phyloP scores from a whole-genome alignment of 2,797 vertebrate species.

The Sebastes minor region DNA sequence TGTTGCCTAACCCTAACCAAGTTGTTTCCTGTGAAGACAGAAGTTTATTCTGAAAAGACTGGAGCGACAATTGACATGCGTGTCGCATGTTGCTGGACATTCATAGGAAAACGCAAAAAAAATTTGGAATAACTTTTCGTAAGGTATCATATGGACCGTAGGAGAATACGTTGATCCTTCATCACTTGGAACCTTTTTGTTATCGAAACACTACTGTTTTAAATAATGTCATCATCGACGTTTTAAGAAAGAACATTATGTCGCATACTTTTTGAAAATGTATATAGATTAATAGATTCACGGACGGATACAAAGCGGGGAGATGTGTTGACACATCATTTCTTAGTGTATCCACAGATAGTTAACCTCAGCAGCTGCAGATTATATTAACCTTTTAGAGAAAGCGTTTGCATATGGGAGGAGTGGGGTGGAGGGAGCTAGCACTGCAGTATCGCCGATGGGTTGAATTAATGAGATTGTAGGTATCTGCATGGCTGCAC shows the following conservation, averaged over 20 bases:
- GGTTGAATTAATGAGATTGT: constrained; percentile 82
- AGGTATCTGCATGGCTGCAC: constrained; percentile 82
- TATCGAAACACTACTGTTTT: background rate
- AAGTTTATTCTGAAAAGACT: too few species aligned
- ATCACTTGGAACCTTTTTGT: background rate
- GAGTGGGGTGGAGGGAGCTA: constrained; percentile 21
- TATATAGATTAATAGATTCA: background rate
- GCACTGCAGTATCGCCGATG: constrained; percentile 68
- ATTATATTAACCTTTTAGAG: constrained; percentile 80
- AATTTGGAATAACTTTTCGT: too few species aligned
- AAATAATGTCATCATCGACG: background rate
- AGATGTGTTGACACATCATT: constrained; percentile 59
- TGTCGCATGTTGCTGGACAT: too few species aligned
- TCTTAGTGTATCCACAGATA: constrained; percentile 51
- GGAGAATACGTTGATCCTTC: background rate
- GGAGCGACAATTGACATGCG: too few species aligned
- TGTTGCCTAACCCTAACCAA: too few species aligned
- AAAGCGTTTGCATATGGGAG: constrained; percentile 61
- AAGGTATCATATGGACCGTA: too few species aligned
- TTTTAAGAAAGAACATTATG: background rate
- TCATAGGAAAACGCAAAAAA: too few species aligned
- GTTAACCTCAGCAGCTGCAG: constrained; percentile 70
- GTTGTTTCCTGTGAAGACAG: too few species aligned
- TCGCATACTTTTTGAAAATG: background rate
- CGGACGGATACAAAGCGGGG: background rate